Evolutionary conservation across 2,113 vertebrate genomes (phyloP).

Genomic region (Vidua chalybeata): DNA sequence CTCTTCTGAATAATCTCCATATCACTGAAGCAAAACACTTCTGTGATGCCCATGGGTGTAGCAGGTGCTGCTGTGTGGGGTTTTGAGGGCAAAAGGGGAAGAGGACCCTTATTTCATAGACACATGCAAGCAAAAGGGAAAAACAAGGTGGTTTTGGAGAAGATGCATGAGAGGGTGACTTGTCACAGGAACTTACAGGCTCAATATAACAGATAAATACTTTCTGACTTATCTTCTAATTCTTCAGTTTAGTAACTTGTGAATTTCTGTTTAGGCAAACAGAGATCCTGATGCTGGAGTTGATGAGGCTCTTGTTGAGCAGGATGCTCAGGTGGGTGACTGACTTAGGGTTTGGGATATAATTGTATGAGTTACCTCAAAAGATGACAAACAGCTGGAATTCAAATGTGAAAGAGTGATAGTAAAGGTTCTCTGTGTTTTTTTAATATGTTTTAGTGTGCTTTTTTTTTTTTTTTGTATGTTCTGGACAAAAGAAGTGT

Average conservation of each 20-base stretch:
- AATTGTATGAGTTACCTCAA: not conserved
- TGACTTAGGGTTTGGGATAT: not conserved
- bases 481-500: not conserved
- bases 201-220: not conserved
- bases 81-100: not conserved
- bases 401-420: not conserved
- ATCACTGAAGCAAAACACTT: not conserved
- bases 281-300: slow-evolving; percentile 79
- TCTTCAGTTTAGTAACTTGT: not conserved
- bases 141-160: not conserved
- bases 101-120: not conserved
- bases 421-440: not conserved
- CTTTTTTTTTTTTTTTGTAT: not conserved
- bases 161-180: not conserved
- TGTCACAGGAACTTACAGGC: not conserved
- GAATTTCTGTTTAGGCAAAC: slow-evolving; percentile 75
- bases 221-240: not conserved
- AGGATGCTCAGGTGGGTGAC: slow-evolving; percentile 89
- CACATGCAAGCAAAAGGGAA: not conserved
- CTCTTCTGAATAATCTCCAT: not conserved
- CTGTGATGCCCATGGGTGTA: not conserved
- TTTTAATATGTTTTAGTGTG: not conserved
- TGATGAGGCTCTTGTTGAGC: slow-evolving; percentile 81
- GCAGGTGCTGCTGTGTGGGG: rapidly evolving
- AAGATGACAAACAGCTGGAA: not conserved